Evolutionary conservation across 1,140 invertebrate genomes (phyloP).

Genomic region (Achatina immaculata): DNA sequence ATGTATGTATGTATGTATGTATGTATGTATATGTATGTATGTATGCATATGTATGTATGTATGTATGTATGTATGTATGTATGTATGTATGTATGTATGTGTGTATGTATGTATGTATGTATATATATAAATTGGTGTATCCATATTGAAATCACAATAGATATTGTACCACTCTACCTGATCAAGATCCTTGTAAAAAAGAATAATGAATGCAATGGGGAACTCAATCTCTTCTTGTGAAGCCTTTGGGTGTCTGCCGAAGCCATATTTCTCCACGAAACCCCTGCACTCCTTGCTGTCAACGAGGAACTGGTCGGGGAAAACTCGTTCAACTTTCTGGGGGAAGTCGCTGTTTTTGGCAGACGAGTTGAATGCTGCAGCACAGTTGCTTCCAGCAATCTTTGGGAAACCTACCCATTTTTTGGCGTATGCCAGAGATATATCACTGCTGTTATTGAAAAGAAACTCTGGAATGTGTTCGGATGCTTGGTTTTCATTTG

Average conservation of each 20-base stretch:
- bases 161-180: constrained; percentile 43
- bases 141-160: not conserved
- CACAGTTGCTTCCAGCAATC: not conserved
- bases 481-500: not conserved
- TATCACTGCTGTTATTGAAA: not conserved
- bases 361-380: not conserved
- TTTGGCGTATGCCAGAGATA: not conserved
- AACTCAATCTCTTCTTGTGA: constrained; percentile 52
- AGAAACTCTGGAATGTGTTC: not conserved
- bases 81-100: not conserved
- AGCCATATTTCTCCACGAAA: constrained; percentile 31
- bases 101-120: not conserved
- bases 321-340: not conserved
- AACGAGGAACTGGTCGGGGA: not conserved
- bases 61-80: constrained; percentile 6
- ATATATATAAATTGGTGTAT: not conserved
- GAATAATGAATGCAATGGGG: constrained; percentile 63
- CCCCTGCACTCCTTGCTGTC: constrained; percentile 2
- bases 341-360: not conserved
- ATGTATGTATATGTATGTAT: not conserved
- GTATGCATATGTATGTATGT: not conserved
- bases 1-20: too few relatives aligned
- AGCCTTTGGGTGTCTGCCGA: constrained; percentile 2
- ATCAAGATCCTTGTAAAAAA: constrained; percentile 60
- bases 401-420: constrained; percentile 19